Evolutionary conservation across 2,888 invertebrate genomes (phyloP).

Genomic region (Nematopogon swammerdamellus): DNA sequence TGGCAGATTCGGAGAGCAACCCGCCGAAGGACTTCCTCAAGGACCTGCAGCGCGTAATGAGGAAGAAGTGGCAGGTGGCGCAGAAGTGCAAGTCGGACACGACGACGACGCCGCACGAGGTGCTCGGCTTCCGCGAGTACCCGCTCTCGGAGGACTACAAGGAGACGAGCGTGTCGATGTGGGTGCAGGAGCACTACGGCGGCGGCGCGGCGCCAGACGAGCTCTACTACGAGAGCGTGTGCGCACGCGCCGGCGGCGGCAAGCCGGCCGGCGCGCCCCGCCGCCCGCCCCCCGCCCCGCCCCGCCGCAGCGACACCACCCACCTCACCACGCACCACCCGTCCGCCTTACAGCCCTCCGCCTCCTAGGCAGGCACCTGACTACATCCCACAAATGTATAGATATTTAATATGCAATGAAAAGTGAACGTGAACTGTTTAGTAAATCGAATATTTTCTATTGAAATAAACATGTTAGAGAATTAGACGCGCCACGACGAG

Average conservation of each 20-base stretch:
- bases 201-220: conserved; percentile 30
- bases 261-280: conserved; percentile 17
- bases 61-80: conserved; percentile 91
- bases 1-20: conserved; percentile 68
- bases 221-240: conserved; percentile 77
- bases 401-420: too few species aligned
- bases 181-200: conserved; percentile 88
- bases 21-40: conserved; percentile 81
- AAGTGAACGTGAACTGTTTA: too few species aligned
- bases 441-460: too few species aligned
- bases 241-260: conserved; percentile 16
- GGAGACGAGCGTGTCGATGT: conserved; percentile 82
- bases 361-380: neutral
- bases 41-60: conserved; percentile 88
- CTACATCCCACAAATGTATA: too few species aligned
- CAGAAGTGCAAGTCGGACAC: conserved; percentile 88
- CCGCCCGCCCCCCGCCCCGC: conserved; percentile 86
- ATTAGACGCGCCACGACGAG: neutral
- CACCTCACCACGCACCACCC: conserved; percentile 58
- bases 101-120: conserved; percentile 87
- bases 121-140: conserved; percentile 84
- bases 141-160: conserved; percentile 69
- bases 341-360: neutral
- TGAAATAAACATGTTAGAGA: neutral
- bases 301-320: conserved; percentile 85